Percentiles rank a stretch among this genome's conserved stretches.
Evolutionary conservation across 1,140 invertebrate species (phyloP).

Genomic region (Musca vetustissima): DNA sequence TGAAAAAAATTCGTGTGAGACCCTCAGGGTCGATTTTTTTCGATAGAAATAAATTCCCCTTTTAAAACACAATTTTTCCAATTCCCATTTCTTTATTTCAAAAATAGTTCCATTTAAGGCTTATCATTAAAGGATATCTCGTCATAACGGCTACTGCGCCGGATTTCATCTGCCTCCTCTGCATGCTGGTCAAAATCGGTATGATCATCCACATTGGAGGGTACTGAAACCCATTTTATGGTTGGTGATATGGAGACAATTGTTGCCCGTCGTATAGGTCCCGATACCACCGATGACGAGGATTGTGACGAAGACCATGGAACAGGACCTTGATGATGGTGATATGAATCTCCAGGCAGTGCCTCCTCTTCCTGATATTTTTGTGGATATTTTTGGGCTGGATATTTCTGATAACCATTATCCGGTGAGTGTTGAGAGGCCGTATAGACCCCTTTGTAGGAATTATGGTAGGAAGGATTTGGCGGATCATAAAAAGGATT

Average conservation of each 20-base stretch:
- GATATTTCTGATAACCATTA: constrained; percentile 2
- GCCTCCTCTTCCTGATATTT: no score
- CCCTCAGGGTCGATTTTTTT: no score
- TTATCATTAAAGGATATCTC: background rate
- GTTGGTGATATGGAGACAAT: background rate
- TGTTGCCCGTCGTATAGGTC: background rate
- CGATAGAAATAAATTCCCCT: background rate
- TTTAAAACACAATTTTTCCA: no score
- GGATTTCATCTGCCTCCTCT: background rate
- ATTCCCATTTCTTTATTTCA: background rate
- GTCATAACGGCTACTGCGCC: background rate
- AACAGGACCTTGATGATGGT: background rate
- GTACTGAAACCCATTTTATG: constrained; percentile 11
- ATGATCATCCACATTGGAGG: background rate
- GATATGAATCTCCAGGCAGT: no score
- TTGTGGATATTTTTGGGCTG: background rate
- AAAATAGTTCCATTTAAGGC: no score
- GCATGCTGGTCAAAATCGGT: background rate
- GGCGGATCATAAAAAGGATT: constrained; percentile 1
- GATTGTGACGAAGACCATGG: constrained; percentile 6
- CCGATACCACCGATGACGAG: background rate
- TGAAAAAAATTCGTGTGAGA: no score
- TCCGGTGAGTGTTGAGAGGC: background rate
- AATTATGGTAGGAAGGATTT: background rate
- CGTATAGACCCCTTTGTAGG: background rate